Percentiles rank a stretch among this genome's conserved stretches.
phyloP scores from a whole-genome alignment of 2,888 invertebrate species.

The Notocelia uddmanniana region DNA sequence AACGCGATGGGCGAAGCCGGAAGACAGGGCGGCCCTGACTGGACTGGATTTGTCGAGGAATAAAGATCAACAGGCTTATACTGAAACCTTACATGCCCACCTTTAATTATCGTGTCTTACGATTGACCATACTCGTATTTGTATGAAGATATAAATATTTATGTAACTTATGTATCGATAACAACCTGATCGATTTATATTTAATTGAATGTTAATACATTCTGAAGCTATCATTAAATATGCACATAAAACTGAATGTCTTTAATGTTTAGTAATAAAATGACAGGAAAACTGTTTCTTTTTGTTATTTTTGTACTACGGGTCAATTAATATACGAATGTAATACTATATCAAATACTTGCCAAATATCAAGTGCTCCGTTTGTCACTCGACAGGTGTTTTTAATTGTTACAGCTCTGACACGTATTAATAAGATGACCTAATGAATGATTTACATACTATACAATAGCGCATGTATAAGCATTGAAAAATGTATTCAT shows the following conservation, averaged over 20 bases:
- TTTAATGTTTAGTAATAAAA: not conserved
- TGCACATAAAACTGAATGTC: not conserved
- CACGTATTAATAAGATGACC: too few relatives aligned
- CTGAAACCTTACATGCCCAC: constrained; percentile 37
- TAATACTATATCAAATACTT: too few relatives aligned
- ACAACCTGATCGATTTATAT: not conserved
- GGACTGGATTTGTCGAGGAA: constrained; percentile 67
- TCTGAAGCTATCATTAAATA: not conserved
- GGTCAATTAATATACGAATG: too few relatives aligned
- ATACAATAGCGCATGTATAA: too few relatives aligned
- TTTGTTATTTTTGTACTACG: not conserved
- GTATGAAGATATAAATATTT: constrained; percentile 19
- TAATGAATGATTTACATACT: too few relatives aligned
- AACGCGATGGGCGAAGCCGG: constrained; percentile 64
- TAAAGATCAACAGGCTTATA: constrained; percentile 49
- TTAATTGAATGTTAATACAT: not conserved
- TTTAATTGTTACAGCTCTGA: too few relatives aligned
- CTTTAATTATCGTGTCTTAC: constrained; percentile 34
- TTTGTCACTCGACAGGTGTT: too few relatives aligned
- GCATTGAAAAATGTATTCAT: too few relatives aligned
- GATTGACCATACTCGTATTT: not conserved
- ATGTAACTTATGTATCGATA: not conserved
- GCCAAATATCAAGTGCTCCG: too few relatives aligned
- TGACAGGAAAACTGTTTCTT: not conserved
- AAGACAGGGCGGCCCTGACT: constrained; percentile 70